Evolutionary conservation across 2,797 vertebrate genomes (phyloP).

Genomic region (Acestrorhynchus altus): DNA sequence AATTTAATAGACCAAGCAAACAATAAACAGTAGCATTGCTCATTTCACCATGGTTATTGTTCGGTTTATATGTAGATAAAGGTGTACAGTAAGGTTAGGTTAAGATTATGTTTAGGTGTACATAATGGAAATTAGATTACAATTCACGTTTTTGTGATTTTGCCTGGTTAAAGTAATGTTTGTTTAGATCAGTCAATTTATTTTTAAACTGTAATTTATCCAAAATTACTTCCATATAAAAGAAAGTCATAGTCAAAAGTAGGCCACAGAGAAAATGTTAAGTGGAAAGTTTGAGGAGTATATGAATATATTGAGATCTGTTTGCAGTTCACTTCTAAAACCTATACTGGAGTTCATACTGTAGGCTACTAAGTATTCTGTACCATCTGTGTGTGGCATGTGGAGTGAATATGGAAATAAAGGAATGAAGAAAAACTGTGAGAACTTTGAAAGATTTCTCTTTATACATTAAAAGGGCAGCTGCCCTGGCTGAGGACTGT

Average conservation of each 20-base stretch:
- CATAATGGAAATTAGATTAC: too few relatives aligned
- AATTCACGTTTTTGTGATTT: too few relatives aligned
- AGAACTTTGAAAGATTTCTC: background rate
- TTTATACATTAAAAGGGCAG: background rate
- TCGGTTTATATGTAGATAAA: too few relatives aligned
- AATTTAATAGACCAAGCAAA: too few relatives aligned
- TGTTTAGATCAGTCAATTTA: background rate
- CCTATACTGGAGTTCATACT: background rate
- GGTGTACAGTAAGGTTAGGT: too few relatives aligned
- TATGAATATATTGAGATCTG: background rate
- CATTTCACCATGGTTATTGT: too few relatives aligned
- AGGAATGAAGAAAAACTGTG: too few relatives aligned
- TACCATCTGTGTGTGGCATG: background rate
- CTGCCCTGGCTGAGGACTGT: background rate
- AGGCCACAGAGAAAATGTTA: conserved; percentile 12
- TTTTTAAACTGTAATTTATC: conserved; percentile 1
- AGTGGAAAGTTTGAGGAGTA: background rate
- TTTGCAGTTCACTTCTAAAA: background rate
- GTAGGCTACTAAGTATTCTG: background rate
- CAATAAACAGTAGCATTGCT: too few relatives aligned
- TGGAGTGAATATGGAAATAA: too few relatives aligned
- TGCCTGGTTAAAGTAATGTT: too few relatives aligned
- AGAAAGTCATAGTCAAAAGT: background rate
- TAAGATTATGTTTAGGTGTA: too few relatives aligned
- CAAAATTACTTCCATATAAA: too few relatives aligned